These are phyloP conservation scores for Teleogryllus oceanicus DNA, from an alignment of 2,888 invertebrate genomes.

Conservation along the genomic window DNA sequence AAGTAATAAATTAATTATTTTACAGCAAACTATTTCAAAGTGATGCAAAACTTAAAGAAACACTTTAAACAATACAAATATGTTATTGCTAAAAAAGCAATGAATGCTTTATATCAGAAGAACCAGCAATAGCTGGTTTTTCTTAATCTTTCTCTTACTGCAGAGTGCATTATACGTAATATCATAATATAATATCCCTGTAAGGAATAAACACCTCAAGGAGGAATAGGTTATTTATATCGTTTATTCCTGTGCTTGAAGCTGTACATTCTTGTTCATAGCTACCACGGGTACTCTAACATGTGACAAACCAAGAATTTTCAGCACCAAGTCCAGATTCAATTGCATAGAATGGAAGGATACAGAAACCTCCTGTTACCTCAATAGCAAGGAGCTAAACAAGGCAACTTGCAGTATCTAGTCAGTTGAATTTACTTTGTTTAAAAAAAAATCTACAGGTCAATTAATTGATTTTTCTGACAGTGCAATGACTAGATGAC, in stretches of 20 bases:
- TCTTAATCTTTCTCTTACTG: not conserved
- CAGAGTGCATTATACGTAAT: conserved; percentile 7
- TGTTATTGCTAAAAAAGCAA: conserved; percentile 4
- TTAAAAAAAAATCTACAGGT: not conserved
- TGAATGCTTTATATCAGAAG: not conserved
- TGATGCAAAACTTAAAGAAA: conserved; percentile 18
- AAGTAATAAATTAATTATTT: conserved; percentile 18
- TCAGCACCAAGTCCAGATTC: conserved; percentile 9
- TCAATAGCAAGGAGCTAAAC: conserved; percentile 7
- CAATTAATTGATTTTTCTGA: not conserved
- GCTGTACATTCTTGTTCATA: conserved; percentile 9
- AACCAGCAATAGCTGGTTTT: not conserved
- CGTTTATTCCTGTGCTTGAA: conserved; percentile 12
- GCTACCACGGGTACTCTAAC: conserved; percentile 2
- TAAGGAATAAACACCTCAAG: not conserved
- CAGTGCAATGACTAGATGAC: conserved; percentile 18
- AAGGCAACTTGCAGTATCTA: conserved; percentile 18
- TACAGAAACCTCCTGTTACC: not conserved
- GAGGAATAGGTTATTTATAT: not conserved
- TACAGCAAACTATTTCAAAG: conserved; percentile 1
- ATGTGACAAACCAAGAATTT: not conserved
- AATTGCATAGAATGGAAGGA: not conserved
- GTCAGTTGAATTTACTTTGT: not conserved
- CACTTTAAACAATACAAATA: not conserved
- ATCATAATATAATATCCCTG: not conserved